Percentiles rank a stretch among this genome's conserved stretches.
phyloP scores from a whole-genome alignment of 2,888 invertebrate genomes.

The Euphydryas editha region DNA sequence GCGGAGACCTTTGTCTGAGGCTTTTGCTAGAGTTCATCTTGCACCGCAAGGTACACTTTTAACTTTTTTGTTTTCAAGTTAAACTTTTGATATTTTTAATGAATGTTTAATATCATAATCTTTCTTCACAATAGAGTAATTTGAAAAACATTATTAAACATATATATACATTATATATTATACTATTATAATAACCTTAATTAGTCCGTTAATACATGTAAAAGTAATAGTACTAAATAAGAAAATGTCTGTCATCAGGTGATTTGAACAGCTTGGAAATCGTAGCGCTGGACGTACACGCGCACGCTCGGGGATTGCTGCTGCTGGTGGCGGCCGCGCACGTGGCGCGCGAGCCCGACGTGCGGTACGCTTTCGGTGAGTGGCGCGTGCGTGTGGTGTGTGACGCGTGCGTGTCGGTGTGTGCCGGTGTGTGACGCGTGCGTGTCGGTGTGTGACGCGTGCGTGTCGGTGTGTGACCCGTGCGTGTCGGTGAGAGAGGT shows the following conservation, averaged over 20 bases:
- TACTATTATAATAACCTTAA: too few species aligned
- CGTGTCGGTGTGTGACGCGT: too few species aligned
- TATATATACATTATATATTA: too few species aligned
- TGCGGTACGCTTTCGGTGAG: conserved; percentile 89
- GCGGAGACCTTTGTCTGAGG: conserved; percentile 87
- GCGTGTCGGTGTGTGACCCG: too few species aligned
- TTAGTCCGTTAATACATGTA: too few species aligned
- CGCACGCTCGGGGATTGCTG: conserved; percentile 81
- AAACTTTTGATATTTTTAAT: neutral
- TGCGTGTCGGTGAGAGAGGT: too few species aligned
- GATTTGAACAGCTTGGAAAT: conserved; percentile 87
- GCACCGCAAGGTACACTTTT: conserved; percentile 44
- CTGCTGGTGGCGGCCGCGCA: conserved; percentile 88
- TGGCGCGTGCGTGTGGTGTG: conserved; percentile 25
- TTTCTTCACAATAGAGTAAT: too few species aligned
- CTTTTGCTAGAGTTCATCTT: conserved; percentile 78
- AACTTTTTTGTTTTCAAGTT: neutral
- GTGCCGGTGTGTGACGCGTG: neutral
- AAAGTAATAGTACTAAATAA: neutral
- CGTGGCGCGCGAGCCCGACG: conserved; percentile 85
- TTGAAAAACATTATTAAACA: too few species aligned
- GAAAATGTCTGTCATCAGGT: conserved; percentile 51
- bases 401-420: neutral
- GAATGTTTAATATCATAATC: too few species aligned
- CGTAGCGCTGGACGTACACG: conserved; percentile 91